These are phyloP conservation scores for Eupeodes luniger DNA, from an alignment of 2,888 invertebrate genomes.

Conservation along the genomic window DNA sequence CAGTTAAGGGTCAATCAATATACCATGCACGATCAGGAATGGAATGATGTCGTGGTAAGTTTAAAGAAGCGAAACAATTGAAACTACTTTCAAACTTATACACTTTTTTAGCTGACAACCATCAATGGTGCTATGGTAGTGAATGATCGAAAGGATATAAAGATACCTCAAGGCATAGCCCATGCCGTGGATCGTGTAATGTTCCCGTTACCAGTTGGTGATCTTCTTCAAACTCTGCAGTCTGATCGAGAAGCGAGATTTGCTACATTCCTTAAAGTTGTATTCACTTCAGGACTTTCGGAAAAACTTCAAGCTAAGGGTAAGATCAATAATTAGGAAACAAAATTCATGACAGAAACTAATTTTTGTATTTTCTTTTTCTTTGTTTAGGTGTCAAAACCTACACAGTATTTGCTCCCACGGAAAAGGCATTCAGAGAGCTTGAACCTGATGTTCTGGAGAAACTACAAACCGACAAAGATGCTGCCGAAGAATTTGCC, in stretches of 20 bases:
- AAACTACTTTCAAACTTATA: too few species aligned
- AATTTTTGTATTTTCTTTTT: not conserved
- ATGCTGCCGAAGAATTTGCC: conserved; percentile 89
- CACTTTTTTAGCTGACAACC: conserved; percentile 88
- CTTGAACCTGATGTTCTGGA: conserved; percentile 87
- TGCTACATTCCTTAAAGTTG: conserved; percentile 90
- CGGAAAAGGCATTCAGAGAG: conserved; percentile 91
- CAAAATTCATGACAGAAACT: too few species aligned
- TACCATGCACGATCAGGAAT: conserved; percentile 93
- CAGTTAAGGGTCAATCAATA: conserved; percentile 94
- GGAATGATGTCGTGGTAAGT: conserved; percentile 92
- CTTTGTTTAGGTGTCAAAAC: conserved; percentile 89
- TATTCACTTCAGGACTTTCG: conserved; percentile 91
- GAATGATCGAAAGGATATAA: conserved; percentile 92
- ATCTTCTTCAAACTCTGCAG: conserved; percentile 92
- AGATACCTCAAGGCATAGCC: conserved; percentile 93
- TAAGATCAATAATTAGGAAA: conserved; percentile 57
- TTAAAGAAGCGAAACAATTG: not conserved
- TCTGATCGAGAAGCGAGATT: conserved; percentile 93
- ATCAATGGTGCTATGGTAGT: conserved; percentile 93
- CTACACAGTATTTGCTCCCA: conserved; percentile 93
- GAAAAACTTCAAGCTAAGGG: conserved; percentile 86
- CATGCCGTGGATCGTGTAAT: conserved; percentile 94
- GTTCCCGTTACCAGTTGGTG: conserved; percentile 95
- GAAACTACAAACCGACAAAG: conserved; percentile 87